Evolutionary conservation across 2,797 vertebrate species (phyloP).

Genomic region (Scomberomorus guttatus): DNA sequence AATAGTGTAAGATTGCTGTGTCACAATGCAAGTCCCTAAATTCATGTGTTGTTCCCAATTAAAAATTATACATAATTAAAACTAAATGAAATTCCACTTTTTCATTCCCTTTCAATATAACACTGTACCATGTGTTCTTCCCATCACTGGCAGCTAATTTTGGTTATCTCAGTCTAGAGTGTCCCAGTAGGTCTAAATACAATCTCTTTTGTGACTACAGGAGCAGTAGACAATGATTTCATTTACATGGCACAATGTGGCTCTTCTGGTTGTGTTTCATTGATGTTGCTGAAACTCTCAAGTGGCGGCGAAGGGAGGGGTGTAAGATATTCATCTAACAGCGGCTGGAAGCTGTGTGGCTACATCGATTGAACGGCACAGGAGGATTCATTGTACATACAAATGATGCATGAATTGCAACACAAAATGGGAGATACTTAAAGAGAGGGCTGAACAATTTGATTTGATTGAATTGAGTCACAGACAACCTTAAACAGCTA

Average conservation of each 20-base stretch:
- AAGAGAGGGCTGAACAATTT: constrained; percentile 57
- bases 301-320: constrained; percentile 5
- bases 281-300: constrained; percentile 53
- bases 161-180: constrained; percentile 35
- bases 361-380: constrained; percentile 51
- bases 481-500: constrained; percentile 47
- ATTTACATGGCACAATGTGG: constrained; percentile 51
- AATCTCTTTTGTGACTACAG: constrained; percentile 41
- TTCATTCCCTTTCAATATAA: constrained; percentile 14
- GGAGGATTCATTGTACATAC: constrained; percentile 52
- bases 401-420: constrained; percentile 56
- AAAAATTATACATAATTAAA: constrained; percentile 32
- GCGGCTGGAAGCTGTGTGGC: constrained; percentile 54
- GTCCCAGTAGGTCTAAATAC: constrained; percentile 42
- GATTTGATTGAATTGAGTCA: constrained; percentile 60
- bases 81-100: constrained; percentile 41
- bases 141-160: constrained; percentile 40
- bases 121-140: background rate
- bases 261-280: constrained; percentile 30
- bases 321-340: constrained; percentile 53
- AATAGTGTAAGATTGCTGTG: background rate
- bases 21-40: background rate
- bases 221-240: constrained; percentile 53
- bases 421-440: constrained; percentile 44
- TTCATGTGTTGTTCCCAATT: constrained; percentile 11